phyloP scores from a whole-genome alignment of 2,797 vertebrate species.

The Ceryle rudis region DNA sequence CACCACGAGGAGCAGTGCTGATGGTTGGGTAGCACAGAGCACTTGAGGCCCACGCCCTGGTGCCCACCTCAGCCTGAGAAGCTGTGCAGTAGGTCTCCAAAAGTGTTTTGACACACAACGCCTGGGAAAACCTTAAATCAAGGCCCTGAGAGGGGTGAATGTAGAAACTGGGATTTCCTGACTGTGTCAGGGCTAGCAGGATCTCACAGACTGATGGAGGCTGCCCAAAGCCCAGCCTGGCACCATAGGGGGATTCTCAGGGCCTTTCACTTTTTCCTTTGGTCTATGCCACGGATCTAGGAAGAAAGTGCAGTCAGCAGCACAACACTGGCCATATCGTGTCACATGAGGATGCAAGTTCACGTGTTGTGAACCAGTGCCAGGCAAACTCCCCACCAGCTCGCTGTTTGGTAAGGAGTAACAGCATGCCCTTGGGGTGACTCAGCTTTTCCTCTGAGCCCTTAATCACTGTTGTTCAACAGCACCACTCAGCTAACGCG shows the following conservation, averaged over 20 bases:
- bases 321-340: rapidly evolving
- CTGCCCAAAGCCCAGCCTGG: not conserved
- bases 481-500: not conserved
- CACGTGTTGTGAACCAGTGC: not conserved
- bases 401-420: not conserved
- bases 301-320: not conserved
- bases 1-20: not conserved
- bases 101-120: not conserved
- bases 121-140: not conserved
- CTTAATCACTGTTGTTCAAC: not conserved
- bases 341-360: not conserved
- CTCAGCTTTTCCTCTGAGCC: conserved; percentile 29
- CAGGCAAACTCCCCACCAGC: not conserved
- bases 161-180: not conserved
- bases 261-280: not conserved
- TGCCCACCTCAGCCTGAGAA: not conserved
- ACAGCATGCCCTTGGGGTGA: conserved; percentile 17
- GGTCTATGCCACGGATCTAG: not conserved
- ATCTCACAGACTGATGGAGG: not conserved
- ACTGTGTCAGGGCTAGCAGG: not conserved
- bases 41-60: rapidly evolving
- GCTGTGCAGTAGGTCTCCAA: not conserved
- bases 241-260: not conserved
- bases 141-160: not conserved
- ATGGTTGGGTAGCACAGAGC: rapidly evolving